phyloP scores from a whole-genome alignment of 1,140 invertebrate genomes.

The Formica selysi region DNA sequence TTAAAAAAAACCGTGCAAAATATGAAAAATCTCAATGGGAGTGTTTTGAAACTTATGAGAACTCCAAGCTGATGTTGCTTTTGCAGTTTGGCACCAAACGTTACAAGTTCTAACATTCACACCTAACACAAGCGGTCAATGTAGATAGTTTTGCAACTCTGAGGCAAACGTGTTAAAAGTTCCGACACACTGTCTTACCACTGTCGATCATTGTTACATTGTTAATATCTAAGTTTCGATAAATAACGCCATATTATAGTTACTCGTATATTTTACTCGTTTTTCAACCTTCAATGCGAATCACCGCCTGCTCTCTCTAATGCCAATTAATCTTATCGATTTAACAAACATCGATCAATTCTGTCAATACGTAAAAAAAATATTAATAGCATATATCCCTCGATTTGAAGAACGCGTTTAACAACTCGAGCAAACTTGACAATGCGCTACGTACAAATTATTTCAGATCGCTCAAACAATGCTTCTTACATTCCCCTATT shows the following conservation, averaged over 20 bases:
- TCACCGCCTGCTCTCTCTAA: slow-evolving; percentile 13
- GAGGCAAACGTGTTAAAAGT: slow-evolving; percentile 41
- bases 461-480: not conserved
- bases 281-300: slow-evolving; percentile 32
- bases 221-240: slow-evolving; percentile 41
- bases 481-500: not conserved
- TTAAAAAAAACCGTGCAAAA: not conserved
- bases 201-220: slow-evolving; percentile 46
- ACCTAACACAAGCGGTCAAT: slow-evolving; percentile 27
- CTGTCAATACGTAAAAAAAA: slow-evolving; percentile 40
- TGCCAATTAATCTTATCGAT: slow-evolving; percentile 49
- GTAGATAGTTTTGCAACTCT: slow-evolving; percentile 46
- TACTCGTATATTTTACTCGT: slow-evolving; percentile 3
- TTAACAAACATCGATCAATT: slow-evolving; percentile 38
- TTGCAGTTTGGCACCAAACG: slow-evolving; percentile 28
- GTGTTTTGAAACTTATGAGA: slow-evolving; percentile 19
- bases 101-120: slow-evolving; percentile 54
- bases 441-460: not conserved
- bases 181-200: slow-evolving; percentile 37
- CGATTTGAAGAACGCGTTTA: slow-evolving; percentile 7
- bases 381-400: not conserved
- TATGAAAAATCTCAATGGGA: slow-evolving; percentile 22
- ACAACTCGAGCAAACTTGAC: not conserved
- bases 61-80: slow-evolving; percentile 35
- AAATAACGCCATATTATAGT: slow-evolving; percentile 43